Evolutionary conservation across 2,113 vertebrate species (phyloP).

Genomic region (Rousettus leschenaultii): DNA sequence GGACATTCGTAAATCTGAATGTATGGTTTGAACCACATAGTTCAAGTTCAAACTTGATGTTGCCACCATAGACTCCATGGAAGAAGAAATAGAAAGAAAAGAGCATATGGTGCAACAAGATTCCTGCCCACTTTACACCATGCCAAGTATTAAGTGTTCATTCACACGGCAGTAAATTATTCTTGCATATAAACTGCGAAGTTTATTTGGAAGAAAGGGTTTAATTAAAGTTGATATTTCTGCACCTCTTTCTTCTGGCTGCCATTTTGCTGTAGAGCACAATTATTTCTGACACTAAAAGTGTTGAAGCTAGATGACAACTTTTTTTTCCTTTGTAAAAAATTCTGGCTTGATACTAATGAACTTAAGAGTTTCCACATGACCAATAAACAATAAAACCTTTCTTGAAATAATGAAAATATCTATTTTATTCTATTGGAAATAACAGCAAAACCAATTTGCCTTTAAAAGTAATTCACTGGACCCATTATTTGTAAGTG

Average conservation of each 20-base stretch:
- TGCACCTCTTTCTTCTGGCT: constrained; percentile 44
- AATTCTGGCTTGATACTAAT: constrained; percentile 42
- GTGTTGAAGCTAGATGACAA: constrained; percentile 56
- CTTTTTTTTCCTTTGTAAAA: constrained; percentile 18
- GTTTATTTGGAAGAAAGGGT: constrained; percentile 57
- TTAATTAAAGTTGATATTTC: constrained; percentile 68
- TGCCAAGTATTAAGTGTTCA: constrained; percentile 68
- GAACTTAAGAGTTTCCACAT: constrained; percentile 33
- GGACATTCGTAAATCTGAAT: not conserved
- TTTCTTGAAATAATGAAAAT: not conserved
- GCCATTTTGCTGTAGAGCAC: constrained; percentile 55
- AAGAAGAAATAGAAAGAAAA: not conserved
- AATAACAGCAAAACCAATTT: not conserved
- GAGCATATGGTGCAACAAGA: constrained; percentile 28
- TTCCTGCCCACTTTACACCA: constrained; percentile 46
- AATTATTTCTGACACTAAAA: constrained; percentile 68
- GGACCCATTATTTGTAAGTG: not conserved
- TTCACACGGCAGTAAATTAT: constrained; percentile 57
- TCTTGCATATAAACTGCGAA: constrained; percentile 42
- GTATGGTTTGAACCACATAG: not conserved
- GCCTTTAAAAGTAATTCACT: not conserved
- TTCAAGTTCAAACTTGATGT: not conserved
- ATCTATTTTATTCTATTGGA: not conserved
- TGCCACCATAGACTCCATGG: not conserved
- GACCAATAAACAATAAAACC: constrained; percentile 30